phyloP scores from a whole-genome alignment of 64 coral and sea anemone species.

The Anthopleura sola region DNA sequence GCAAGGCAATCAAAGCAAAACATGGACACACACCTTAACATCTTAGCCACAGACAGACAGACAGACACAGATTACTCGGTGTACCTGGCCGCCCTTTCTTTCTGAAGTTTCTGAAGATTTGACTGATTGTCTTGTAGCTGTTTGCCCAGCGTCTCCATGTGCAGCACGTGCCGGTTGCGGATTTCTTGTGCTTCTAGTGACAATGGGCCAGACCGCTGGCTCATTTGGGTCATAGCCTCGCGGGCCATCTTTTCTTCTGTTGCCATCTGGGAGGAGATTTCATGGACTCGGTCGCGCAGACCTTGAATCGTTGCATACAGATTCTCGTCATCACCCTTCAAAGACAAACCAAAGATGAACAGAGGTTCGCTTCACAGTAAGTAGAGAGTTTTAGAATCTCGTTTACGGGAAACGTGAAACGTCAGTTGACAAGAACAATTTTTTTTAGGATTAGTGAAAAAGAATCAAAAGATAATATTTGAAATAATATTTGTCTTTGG shows the following conservation, averaged over 20 bases:
- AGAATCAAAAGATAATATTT: too few relatives aligned
- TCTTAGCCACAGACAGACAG: neutral
- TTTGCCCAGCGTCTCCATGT: conserved; percentile 62
- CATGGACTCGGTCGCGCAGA: conserved; percentile 79
- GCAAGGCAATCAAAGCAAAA: conserved; percentile 9
- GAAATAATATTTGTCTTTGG: too few relatives aligned
- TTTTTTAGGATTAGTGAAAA: too few relatives aligned
- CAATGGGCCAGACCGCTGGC: conserved; percentile 18
- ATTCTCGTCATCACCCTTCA: conserved; percentile 89
- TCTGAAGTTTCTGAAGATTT: conserved; percentile 48
- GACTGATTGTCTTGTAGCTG: conserved; percentile 61
- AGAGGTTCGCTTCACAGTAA: neutral
- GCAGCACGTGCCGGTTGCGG: conserved; percentile 37
- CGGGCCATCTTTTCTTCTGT: conserved; percentile 69
- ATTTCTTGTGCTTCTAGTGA: conserved; percentile 42
- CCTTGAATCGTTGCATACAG: conserved; percentile 98
- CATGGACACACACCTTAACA: neutral
- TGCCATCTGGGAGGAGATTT: conserved; percentile 85
- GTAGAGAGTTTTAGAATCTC: too few relatives aligned
- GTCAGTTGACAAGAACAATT: too few relatives aligned
- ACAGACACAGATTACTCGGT: neutral
- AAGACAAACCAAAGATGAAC: neutral
- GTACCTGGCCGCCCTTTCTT: conserved; percentile 69
- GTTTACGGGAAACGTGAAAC: too few relatives aligned
- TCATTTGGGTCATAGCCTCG: conserved; percentile 48